These are phyloP conservation scores for Todus mexicanus DNA, from an alignment of 2,797 vertebrate species.

Conservation along the genomic window DNA sequence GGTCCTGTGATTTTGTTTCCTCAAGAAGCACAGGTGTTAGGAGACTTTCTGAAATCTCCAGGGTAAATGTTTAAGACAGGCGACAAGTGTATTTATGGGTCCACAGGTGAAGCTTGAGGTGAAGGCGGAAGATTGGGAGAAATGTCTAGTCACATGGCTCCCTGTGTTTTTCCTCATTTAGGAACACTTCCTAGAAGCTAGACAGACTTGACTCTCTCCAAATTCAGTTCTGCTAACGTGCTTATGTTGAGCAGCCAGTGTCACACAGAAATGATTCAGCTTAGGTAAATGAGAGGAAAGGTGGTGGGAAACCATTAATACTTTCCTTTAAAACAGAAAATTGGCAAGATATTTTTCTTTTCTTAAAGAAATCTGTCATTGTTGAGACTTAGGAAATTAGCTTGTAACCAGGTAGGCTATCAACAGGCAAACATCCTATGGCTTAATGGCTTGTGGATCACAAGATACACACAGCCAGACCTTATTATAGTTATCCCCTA, in stretches of 20 bases:
- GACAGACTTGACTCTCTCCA: neutral
- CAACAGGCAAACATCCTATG: conserved; percentile 17
- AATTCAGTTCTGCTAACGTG: neutral
- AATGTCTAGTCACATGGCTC: neutral
- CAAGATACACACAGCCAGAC: conserved; percentile 42
- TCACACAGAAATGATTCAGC: neutral
- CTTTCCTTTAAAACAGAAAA: neutral
- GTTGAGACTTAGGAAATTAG: neutral
- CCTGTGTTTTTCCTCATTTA: neutral
- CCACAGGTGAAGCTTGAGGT: neutral
- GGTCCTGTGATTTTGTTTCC: neutral
- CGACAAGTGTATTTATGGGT: neutral
- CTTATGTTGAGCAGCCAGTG: neutral
- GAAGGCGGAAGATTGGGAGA: neutral
- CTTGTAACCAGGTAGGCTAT: conserved; percentile 15
- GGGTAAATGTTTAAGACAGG: neutral
- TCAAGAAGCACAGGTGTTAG: neutral
- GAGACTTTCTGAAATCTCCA: neutral
- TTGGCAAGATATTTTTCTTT: neutral
- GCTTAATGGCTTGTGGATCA: conserved; percentile 31
- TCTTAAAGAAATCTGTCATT: neutral
- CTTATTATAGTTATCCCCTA: conserved; percentile 33
- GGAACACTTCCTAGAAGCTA: neutral
- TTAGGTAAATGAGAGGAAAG: neutral
- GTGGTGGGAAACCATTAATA: neutral